Percentiles rank a stretch among this genome's conserved stretches.
Evolutionary conservation across 2,888 invertebrate genomes (phyloP).

Genomic region (Melieria omissa): DNA sequence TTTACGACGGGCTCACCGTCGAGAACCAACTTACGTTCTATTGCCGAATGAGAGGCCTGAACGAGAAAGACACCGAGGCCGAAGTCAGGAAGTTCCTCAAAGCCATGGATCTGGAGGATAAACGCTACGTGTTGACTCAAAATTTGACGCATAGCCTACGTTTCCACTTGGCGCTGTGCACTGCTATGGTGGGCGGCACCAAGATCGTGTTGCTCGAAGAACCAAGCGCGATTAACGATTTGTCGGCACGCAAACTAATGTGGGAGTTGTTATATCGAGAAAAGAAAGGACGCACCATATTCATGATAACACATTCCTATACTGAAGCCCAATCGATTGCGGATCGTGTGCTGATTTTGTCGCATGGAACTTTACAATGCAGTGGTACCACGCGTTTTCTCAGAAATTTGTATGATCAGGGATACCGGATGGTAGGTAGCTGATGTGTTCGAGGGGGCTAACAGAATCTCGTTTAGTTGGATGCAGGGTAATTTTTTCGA

Average conservation of each 20-base stretch:
- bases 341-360: constrained; percentile 87
- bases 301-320: constrained; percentile 86
- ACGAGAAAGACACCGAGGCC: constrained; percentile 64
- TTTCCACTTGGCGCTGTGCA: constrained; percentile 76
- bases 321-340: constrained; percentile 86
- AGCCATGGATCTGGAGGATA: constrained; percentile 72
- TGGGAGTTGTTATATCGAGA: constrained; percentile 82
- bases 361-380: constrained; percentile 80
- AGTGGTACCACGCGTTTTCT: constrained; percentile 82
- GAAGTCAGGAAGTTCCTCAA: constrained; percentile 74
- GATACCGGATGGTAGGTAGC: constrained; percentile 75
- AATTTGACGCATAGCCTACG: constrained; percentile 78
- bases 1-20: constrained; percentile 75
- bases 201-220: constrained; percentile 78
- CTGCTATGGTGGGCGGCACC: constrained; percentile 79
- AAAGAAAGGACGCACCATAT: constrained; percentile 78
- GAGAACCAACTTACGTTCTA: constrained; percentile 84
- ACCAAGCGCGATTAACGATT: constrained; percentile 85
- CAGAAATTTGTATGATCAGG: constrained; percentile 83
- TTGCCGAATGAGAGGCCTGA: constrained; percentile 75
- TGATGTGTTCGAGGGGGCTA: too few relatives aligned
- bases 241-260: constrained; percentile 78
- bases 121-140: constrained; percentile 69
- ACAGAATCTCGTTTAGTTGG: too few relatives aligned
- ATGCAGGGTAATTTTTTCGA: too few relatives aligned